Conservation (phyloP, 2,797 vertebrate genomes). For the Myripristis murdjan region DNA sequence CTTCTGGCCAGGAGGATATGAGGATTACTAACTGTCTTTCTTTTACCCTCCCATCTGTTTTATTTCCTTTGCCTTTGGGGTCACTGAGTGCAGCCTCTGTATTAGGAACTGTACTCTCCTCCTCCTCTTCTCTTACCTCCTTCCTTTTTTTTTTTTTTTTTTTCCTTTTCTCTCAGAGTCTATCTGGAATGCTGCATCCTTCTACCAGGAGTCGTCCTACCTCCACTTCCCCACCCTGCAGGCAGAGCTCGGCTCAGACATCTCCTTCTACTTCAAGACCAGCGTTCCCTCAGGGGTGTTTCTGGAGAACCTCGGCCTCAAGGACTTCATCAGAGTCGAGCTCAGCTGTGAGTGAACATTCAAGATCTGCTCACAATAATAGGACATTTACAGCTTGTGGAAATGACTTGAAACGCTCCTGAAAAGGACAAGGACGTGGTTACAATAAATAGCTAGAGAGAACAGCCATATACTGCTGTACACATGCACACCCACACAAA, state of each 20-base stretch:
- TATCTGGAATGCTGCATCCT: slow-evolving; percentile 95
- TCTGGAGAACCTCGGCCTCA: slow-evolving; percentile 94
- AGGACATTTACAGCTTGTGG: slow-evolving; percentile 2
- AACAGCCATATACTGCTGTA: neutral
- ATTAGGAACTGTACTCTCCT: no score
- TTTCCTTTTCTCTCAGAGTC: slow-evolving; percentile 84
- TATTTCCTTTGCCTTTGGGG: no score
- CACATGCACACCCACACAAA: slow-evolving; percentile 18
- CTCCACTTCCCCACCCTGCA: slow-evolving; percentile 95
- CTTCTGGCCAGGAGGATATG: no score
- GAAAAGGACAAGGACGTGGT: slow-evolving; percentile 12
- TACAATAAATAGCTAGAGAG: neutral
- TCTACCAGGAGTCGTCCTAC: slow-evolving; percentile 93
- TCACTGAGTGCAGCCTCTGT: no score
- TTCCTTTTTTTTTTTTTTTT: no score
- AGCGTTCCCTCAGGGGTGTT: slow-evolving; percentile 91
- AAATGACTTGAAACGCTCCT: neutral
- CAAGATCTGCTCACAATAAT: neutral
- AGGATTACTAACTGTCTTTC: no score
- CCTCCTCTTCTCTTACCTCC: neutral
- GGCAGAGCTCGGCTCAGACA: slow-evolving; percentile 91
- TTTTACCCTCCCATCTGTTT: no score
- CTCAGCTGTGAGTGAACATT: slow-evolving; percentile 92
- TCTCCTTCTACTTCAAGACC: slow-evolving; percentile 98
- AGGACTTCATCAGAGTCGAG: slow-evolving; percentile 94